These are phyloP conservation scores for Tetragonisca angustula DNA, from an alignment of 2,888 invertebrate genomes.

Conservation along the genomic window DNA sequence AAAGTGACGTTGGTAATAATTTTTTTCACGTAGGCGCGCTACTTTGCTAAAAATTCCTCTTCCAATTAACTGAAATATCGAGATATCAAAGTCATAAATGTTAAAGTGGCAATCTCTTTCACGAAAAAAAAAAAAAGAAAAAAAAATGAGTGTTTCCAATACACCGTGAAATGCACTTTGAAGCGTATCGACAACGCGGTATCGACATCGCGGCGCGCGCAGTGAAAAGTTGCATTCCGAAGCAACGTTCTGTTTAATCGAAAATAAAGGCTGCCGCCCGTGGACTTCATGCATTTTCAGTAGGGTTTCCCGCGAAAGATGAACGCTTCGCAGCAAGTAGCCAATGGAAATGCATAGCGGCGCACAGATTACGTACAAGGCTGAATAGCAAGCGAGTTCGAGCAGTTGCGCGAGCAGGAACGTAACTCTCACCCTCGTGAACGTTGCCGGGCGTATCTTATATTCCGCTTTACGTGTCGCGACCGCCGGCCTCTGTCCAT, in stretches of 20 bases:
- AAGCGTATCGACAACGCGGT: constrained; percentile 27
- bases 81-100: background rate
- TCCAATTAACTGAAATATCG: background rate
- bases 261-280: constrained; percentile 73
- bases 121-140: background rate
- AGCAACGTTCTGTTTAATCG: constrained; percentile 60
- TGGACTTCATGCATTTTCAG: constrained; percentile 53
- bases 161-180: constrained; percentile 24
- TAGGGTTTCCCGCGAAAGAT: constrained; percentile 12
- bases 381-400: constrained; percentile 69
- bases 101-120: background rate
- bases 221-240: constrained; percentile 13
- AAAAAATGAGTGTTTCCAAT: background rate
- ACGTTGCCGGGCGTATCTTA: background rate
- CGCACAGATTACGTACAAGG: constrained; percentile 68
- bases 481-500: background rate
- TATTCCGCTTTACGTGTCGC: constrained; percentile 15
- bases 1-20: background rate
- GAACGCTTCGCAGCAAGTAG: constrained; percentile 73
- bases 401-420: constrained; percentile 38
- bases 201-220: constrained; percentile 26
- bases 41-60: background rate
- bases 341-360: constrained; percentile 81
- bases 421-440: background rate
- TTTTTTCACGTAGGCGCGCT: background rate